Conservation (phyloP, 2,113 vertebrate genomes). For the Myotis lucifugus region DNA sequence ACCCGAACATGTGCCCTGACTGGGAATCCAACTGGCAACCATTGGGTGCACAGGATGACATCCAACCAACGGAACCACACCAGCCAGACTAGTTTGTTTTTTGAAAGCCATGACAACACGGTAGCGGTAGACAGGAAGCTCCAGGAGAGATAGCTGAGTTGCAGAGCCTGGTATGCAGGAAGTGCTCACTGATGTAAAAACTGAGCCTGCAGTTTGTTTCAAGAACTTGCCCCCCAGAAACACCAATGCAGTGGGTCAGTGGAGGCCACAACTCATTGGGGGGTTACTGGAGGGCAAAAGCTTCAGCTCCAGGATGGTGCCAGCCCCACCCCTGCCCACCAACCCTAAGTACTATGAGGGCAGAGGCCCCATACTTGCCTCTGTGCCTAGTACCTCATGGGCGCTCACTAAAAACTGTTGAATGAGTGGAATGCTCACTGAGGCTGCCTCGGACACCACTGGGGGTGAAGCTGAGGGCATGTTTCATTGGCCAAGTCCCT, state of each 20-base stretch:
- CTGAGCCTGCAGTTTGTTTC: slow-evolving; percentile 20
- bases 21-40: too few relatives aligned
- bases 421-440: background rate
- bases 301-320: background rate
- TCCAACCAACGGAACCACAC: background rate
- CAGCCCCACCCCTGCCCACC: background rate
- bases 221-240: background rate
- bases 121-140: background rate
- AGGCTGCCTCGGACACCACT: background rate
- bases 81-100: background rate
- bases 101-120: background rate
- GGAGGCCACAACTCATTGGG: background rate
- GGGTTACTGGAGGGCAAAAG: background rate
- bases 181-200: background rate
- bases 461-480: background rate
- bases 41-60: background rate
- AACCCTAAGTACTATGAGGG: background rate
- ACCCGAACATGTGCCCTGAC: background rate
- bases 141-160: background rate
- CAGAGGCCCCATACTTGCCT: background rate
- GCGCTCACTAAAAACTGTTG: background rate
- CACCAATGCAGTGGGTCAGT: background rate
- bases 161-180: background rate
- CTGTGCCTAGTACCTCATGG: background rate
- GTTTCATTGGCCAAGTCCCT: background rate